Evolutionary conservation across 2,113 vertebrate genomes (phyloP).

Genomic region (Paradoxurus hermaphroditus): DNA sequence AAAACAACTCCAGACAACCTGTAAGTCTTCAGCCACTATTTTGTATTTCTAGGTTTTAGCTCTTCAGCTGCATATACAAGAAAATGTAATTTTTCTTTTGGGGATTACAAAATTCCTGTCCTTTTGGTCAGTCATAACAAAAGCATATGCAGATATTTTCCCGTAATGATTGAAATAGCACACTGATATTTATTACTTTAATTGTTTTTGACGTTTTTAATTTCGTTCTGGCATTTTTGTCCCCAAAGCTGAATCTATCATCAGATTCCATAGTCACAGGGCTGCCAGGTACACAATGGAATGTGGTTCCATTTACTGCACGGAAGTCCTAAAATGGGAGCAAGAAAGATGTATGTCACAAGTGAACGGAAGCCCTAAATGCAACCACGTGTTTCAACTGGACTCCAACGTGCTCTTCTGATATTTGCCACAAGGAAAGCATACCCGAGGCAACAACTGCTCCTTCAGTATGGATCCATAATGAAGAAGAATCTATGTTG

Average conservation of each 20-base stretch:
- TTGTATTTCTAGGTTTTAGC: conserved; percentile 97
- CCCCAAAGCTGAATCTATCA: conserved; percentile 97
- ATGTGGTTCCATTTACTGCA: conserved; percentile 90
- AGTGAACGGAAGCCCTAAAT: not conserved
- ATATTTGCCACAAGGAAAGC: not conserved
- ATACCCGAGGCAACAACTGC: not conserved
- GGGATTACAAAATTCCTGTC: conserved; percentile 98
- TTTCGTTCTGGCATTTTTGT: conserved; percentile 97
- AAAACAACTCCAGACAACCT: not conserved
- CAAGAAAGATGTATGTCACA: not conserved
- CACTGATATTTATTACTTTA: conserved; percentile 95
- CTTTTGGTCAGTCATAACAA: conserved; percentile 97
- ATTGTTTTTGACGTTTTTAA: conserved; percentile 95
- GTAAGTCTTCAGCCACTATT: conserved; percentile 86
- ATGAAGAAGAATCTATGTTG: not conserved
- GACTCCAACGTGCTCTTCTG: not conserved
- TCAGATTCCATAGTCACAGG: conserved; percentile 95
- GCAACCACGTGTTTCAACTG: not conserved
- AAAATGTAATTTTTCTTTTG: conserved; percentile 99
- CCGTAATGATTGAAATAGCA: conserved; percentile 96
- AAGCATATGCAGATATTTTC: conserved; percentile 97
- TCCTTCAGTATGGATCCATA: not conserved
- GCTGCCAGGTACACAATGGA: conserved; percentile 94
- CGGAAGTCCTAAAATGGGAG: not conserved
- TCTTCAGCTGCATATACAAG: conserved; percentile 95